Conservation (phyloP, 2,888 invertebrate genomes). For the Tetramorium bicarinatum region DNA sequence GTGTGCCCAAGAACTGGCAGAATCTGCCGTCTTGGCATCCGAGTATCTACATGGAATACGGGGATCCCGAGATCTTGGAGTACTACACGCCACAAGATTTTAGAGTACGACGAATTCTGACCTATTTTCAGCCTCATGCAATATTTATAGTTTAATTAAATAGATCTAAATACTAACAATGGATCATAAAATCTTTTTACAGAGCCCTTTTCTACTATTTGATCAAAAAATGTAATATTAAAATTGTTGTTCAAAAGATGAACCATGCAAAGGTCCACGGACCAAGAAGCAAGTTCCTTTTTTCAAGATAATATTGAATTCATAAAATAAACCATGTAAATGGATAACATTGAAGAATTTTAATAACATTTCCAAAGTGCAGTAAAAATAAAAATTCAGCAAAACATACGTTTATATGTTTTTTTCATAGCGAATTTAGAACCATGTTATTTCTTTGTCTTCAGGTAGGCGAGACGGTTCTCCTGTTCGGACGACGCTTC, state of each 20-base stretch:
- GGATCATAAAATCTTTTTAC: background rate
- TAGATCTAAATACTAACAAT: background rate
- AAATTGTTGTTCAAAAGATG: background rate
- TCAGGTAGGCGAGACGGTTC: slow-evolving; percentile 91
- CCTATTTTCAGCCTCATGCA: background rate
- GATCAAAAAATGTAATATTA: background rate
- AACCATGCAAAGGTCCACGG: background rate
- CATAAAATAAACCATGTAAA: background rate
- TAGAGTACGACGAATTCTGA: slow-evolving; percentile 72
- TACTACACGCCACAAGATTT: slow-evolving; percentile 94
- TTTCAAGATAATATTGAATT: background rate
- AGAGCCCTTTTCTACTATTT: background rate
- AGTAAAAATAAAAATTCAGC: background rate
- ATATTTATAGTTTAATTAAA: slow-evolving; percentile 1
- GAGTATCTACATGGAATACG: slow-evolving; percentile 90
- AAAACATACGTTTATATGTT: background rate
- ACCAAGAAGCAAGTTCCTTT: background rate
- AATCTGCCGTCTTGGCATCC: slow-evolving; percentile 89
- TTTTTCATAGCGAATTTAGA: background rate
- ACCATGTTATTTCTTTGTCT: slow-evolving; percentile 6
- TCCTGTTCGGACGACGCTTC: slow-evolving; percentile 91
- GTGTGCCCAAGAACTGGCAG: slow-evolving; percentile 92
- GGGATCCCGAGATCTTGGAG: slow-evolving; percentile 91
- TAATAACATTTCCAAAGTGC: background rate
- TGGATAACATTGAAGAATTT: background rate